Base-by-base conservation (phyloP, 2,113 vertebrate genomes). In the Seriola aureovittata region DNA sequence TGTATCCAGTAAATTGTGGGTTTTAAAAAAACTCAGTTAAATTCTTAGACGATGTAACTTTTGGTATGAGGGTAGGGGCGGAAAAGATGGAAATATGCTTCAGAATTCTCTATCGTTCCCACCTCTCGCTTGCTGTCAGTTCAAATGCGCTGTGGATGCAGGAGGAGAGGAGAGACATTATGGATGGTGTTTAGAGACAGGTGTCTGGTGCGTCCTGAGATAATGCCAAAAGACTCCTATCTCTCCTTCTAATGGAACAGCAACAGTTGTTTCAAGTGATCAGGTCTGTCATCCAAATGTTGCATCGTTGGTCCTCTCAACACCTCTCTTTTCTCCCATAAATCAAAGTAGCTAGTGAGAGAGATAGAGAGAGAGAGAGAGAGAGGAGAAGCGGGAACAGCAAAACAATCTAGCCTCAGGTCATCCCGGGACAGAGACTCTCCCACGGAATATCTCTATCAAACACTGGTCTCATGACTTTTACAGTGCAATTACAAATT, bases 211-310 rank as follows among this genome's bases (percentile, higher is more conserved):
- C 74, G 66, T 81, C 85, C 83, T 85, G 88, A 88, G 89, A 94
- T 93, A 91, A 93, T 87, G 86, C 88, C 88, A 85, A 88, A 84
- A 93, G 71, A 89, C 82, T 81, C 62, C 81, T 85, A 89, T 94
- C 87, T 89, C 69, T 81, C 52, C 87, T 67, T 91, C 89, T 93
- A 93, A 94, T 90, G 87, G 84, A 89, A 88, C 66, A 59, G 81
- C 70, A 88, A 92, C 86, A 85, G 85, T 93, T 93, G 92, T 92
- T 95, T 92, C 80, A 85, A 92, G 90, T 87, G 88, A 93, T 94
- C 92, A 86, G 80, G 82, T 80, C 89, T 92, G 92, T 93, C 92
- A 86, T 87, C 89, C 91, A 90, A 90, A 90, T 65, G 87, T 81
- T 23, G 65, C 63, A 84, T 71, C 29, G 64, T 83, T 81, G 78